Evolutionary conservation across 2,797 vertebrate genomes (phyloP), one percentile per base, ranked within the genome.

Genomic region (Melanotaenia trifasciata): DNA sequence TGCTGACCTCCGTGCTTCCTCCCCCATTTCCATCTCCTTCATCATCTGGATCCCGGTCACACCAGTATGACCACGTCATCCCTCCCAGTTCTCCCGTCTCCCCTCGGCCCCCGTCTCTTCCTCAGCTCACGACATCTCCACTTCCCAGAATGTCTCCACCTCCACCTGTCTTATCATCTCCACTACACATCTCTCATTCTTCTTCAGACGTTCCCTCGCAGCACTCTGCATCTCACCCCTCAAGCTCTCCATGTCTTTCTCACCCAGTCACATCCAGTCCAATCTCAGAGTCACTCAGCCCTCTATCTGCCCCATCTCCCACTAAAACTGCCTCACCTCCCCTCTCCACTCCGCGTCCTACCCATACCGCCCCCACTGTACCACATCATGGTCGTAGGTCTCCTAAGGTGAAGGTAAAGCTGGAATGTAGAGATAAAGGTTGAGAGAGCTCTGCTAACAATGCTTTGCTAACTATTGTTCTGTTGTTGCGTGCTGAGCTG

Each of bases 341-440:
- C 65, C 69, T 65, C 50, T 9, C 60, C 43, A 64, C 74, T 43
- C 91, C 80, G 10, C 89, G 90, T 82, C 90, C 93, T 81, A 91
- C 88, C 87, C 92, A 94, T 79, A 72, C 92, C 84, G 87, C 77
- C 71, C 93, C 95, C 79, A 58, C 78, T 36, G 88, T 92, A 47
- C 88, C 93, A 79, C 94, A 90, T 69, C 93, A 94, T 88, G 94
- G 96, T 81, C 90, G 90, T 90, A 94, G 90, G 76, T 95, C 95
- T 85, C 92, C 95, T 64, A 94, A 95, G 61, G 73, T 95, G 80
- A 97, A 99, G 97, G 98, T 99, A 98, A 97, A 88, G 53, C 76
- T 59, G 80, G 58, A 81, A 77, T 72, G 78, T 61, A 24, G 67
- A 51, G n/a, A 71, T 64, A 13, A 56, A 14, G 58, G 63, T 28